These are phyloP conservation scores for Agrochola circellaris DNA, from an alignment of 2,888 invertebrate genomes.

Conservation along the genomic window DNA sequence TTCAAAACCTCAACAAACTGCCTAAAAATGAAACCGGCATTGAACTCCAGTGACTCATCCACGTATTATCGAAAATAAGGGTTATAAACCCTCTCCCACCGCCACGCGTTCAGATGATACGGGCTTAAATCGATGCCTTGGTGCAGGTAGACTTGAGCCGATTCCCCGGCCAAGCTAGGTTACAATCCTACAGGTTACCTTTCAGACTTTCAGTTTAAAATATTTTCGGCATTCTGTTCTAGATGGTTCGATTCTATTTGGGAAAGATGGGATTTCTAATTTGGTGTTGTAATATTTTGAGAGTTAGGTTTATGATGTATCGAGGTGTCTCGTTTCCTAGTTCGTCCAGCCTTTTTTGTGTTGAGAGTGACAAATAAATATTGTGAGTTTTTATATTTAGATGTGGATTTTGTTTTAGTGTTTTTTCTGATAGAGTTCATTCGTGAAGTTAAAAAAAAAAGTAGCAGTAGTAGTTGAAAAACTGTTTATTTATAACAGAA, in stretches of 20 bases:
- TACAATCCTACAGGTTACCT: conserved; percentile 42
- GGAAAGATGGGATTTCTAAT: conserved; percentile 13
- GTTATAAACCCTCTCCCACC: conserved; percentile 41
- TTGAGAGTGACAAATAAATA: conserved; percentile 36
- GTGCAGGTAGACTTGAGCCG: conserved; percentile 48
- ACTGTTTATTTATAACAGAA: background rate
- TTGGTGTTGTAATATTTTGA: conserved; percentile 14
- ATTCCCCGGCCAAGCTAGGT: conserved; percentile 27
- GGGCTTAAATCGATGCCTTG: conserved; percentile 65
- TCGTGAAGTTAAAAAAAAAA: background rate
- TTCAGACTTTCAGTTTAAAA: conserved; percentile 29
- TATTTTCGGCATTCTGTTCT: conserved; percentile 21
- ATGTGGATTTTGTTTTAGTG: background rate
- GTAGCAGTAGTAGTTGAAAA: too few species aligned
- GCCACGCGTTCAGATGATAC: conserved; percentile 50
- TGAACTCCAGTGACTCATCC: conserved; percentile 24
- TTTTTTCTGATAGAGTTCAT: background rate
- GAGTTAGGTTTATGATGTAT: conserved; percentile 43
- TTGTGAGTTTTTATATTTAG: conserved; percentile 21
- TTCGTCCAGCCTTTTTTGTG: conserved; percentile 59
- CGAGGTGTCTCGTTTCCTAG: conserved; percentile 22
- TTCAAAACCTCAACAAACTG: background rate
- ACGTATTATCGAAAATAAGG: conserved; percentile 51
- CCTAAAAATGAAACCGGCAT: background rate
- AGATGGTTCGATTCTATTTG: conserved; percentile 10